These are phyloP conservation scores for Dichetophora obliterata DNA, from an alignment of 2,888 invertebrate genomes.

Conservation along the genomic window DNA sequence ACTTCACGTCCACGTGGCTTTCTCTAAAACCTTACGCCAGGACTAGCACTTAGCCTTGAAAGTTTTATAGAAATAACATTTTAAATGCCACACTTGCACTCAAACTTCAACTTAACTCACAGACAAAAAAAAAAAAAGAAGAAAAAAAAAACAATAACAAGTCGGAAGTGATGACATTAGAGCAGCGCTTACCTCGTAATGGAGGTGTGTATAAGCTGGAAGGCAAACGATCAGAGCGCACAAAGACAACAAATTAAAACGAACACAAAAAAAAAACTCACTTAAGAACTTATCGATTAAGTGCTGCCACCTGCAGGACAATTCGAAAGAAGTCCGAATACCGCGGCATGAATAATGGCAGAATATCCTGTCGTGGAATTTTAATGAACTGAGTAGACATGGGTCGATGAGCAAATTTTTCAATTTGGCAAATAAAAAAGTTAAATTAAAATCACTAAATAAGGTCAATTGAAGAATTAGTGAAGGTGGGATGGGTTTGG, in stretches of 20 bases:
- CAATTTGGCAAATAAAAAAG: neutral
- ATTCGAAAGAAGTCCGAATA: neutral
- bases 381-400: neutral
- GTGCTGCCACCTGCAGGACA: neutral
- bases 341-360: conserved; percentile 2
- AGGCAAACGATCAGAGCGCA: neutral
- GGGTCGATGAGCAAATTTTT: conserved; percentile 2
- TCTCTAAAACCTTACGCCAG: too few relatives aligned
- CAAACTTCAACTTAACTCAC: too few relatives aligned
- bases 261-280: too few relatives aligned
- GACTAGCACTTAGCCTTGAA: too few relatives aligned
- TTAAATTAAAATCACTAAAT: neutral
- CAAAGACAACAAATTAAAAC: conserved; percentile 14
- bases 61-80: too few relatives aligned
- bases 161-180: too few relatives aligned
- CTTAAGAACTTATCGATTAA: neutral
- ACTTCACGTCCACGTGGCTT: too few relatives aligned
- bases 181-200: neutral
- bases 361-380: conserved; percentile 5
- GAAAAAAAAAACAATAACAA: too few relatives aligned
- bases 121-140: too few relatives aligned
- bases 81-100: too few relatives aligned
- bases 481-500: neutral
- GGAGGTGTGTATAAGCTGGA: neutral
- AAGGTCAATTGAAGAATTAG: neutral